Conservation (phyloP, 2,797 vertebrate species). For the Siniperca obscura region DNA sequence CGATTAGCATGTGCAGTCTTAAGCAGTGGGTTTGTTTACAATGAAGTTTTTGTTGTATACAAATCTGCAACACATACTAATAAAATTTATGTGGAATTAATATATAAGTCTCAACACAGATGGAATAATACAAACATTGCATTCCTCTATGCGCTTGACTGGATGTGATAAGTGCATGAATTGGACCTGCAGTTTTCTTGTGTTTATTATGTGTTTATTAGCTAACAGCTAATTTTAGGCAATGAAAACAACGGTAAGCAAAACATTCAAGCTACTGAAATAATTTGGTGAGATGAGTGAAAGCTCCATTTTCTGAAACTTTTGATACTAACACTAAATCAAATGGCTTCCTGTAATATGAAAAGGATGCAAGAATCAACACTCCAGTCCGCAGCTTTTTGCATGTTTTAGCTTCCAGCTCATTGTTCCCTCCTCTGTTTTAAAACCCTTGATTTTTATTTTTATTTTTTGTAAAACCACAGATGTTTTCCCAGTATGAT, state of each 20-base stretch:
- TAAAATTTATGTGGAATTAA: slow-evolving; percentile 12
- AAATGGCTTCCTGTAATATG: not conserved
- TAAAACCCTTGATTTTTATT: not conserved
- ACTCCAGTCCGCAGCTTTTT: not conserved
- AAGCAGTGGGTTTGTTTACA: not conserved
- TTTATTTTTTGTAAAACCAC: slow-evolving; percentile 3
- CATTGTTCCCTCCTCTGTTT: not conserved
- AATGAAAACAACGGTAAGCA: slow-evolving; percentile 13
- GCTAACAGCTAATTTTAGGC: slow-evolving; percentile 32
- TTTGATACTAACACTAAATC: not conserved
- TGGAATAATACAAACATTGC: slow-evolving; percentile 18
- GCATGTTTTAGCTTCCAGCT: not conserved
- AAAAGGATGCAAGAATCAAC: not conserved
- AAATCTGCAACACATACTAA: not conserved
- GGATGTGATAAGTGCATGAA: slow-evolving; percentile 36
- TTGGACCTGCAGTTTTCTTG: slow-evolving; percentile 1
- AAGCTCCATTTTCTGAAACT: not conserved
- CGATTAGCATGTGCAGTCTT: not conserved
- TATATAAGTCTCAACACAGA: slow-evolving; percentile 9
- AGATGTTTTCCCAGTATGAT: slow-evolving; percentile 31
- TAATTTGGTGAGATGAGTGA: not conserved
- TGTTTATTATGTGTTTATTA: slow-evolving; percentile 57
- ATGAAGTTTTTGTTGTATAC: not conserved
- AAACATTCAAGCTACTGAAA: slow-evolving; percentile 14
- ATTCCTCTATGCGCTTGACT: not conserved